Percentiles rank a stretch among this genome's conserved stretches.
phyloP scores from a whole-genome alignment of 2,797 vertebrate genomes.

The Myripristis jacobus region DNA sequence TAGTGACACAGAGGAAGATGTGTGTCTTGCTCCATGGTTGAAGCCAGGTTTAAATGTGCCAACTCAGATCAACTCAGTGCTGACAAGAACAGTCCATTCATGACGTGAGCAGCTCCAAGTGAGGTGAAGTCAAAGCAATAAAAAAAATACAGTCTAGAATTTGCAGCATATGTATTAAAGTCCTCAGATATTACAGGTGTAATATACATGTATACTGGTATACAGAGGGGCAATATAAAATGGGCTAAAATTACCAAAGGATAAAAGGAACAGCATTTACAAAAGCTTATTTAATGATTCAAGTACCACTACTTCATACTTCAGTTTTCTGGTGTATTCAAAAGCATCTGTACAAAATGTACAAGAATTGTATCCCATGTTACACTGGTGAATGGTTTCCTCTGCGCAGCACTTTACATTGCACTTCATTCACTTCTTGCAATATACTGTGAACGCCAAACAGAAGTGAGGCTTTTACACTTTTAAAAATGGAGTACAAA shows the following conservation, averaged over 20 bases:
- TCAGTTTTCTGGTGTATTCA: slow-evolving; percentile 62
- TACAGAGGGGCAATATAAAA: slow-evolving; percentile 71
- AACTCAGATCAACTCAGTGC: not conserved
- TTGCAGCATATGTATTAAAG: slow-evolving; percentile 66
- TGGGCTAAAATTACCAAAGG: slow-evolving; percentile 45
- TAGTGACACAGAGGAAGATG: not conserved
- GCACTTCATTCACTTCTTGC: slow-evolving; percentile 2
- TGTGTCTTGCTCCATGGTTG: not conserved
- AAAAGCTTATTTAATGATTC: slow-evolving; percentile 80
- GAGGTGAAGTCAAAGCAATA: not conserved
- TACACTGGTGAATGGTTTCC: slow-evolving; percentile 35
- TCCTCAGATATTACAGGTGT: slow-evolving; percentile 68
- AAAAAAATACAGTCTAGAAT: slow-evolving; percentile 37
- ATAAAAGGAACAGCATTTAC: slow-evolving; percentile 75
- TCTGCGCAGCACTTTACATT: slow-evolving; percentile 7
- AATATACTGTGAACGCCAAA: slow-evolving; percentile 3
- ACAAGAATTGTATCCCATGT: slow-evolving; percentile 76
- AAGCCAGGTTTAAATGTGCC: not conserved
- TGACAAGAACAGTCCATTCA: not conserved
- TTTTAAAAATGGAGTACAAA: slow-evolving; percentile 15
- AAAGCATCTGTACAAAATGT: slow-evolving; percentile 81
- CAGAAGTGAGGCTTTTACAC: slow-evolving; percentile 10
- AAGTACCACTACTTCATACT: slow-evolving; percentile 82
- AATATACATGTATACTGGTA: slow-evolving; percentile 69
- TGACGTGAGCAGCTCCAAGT: not conserved